Base-by-base conservation (phyloP, 1,140 invertebrate genomes). In the Rhysida immarginata region DNA sequence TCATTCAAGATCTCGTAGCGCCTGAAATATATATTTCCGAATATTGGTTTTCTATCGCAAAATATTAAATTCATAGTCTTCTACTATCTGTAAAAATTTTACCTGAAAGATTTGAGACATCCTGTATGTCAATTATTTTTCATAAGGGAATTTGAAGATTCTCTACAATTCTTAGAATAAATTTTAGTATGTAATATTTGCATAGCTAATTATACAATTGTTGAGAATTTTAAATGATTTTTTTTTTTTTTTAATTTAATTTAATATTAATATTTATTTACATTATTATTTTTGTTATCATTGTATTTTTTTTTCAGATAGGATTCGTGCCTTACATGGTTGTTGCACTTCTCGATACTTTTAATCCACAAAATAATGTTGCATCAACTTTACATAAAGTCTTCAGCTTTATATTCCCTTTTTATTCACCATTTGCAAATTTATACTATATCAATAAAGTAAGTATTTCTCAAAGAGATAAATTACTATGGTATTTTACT, bases 341-440 rank as follows among this genome's bases (percentile, higher is more conserved):
- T 14, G 68, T 73, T 1, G 62, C 62, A 25, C n/a, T 87, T 25
- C 78, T 87, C 18, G 68, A 73, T 55, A 58, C 63, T 51, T 46
- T 68, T 5, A 24, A 21, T 24, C 26, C 20, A 21, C 13, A 35
- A 11, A 26, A 26, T 2, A 48, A 44, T 51, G 13, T 26, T 77
- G 2, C 80, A 82, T 63, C 18, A 55, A 74, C 77, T 56, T 70
- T 85, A 1, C 85, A 88, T 66, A 67, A 78, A 44, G 69, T 83
- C 26, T 84, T 85, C 65, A 81, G 80, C 44, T 71, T 85, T 26
- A 58, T 83, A 35, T 80, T 85, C 63, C 80, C 83, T 2, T 81
- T 84, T 75, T 88, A 88, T 63, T 78, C 85, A 59, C 84, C 84
- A 24, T 87, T 82, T 64, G 83, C 82, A 1, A 78, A 83, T 24